Evolutionary conservation across 2,113 vertebrate genomes (phyloP), one percentile per base, ranked within the genome.

Genomic region (Forbesichthys papilliferus): DNA sequence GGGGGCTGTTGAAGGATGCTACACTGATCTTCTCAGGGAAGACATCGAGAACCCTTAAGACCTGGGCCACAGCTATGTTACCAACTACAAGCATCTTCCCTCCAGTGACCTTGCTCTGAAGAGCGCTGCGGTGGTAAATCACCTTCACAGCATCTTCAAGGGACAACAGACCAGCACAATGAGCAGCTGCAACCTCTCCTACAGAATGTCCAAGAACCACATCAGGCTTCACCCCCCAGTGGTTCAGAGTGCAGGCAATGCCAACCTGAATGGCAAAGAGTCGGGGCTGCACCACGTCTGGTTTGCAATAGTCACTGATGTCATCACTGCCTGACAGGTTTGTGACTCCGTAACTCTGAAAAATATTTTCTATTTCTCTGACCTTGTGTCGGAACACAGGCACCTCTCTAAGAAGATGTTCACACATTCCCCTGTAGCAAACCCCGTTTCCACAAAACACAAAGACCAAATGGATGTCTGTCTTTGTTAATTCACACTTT

Each of bases 31-130:
- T 90, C 14, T 89, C 93, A 0, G 75, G 83, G 71, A 92, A 93
- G 7, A 10, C 62, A 0, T 55, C 54, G 48, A 95, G 74, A 5
- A 27, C 7, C 48, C 90, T 68, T 58, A 90, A 75, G 11, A 95
- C 78, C 27, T 94, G 84, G 70, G 86, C 68, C 5, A 94, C 78
- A 0, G 88, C 84, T 67, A 95, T 72, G 58, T 96, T 96, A 46
- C 93, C 83, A 47, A 96, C 88, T 9, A 95, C 89, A 68, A 96
- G 76, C 95, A 96, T 96, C 70, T 88, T 94, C 5, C 95, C 95
- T 0, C 89, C 79, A 3, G 81, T 85, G 5, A 92, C 92, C 66
- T 84, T 92, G 33, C 84, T 82, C 85, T 96, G 95, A 9, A 95
- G 87, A 66, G 73, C 12, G 61, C 95, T 94, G 68, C 95, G 92